phyloP scores from a whole-genome alignment of 1,140 invertebrate species.

The Dermatophagoides farinae region DNA sequence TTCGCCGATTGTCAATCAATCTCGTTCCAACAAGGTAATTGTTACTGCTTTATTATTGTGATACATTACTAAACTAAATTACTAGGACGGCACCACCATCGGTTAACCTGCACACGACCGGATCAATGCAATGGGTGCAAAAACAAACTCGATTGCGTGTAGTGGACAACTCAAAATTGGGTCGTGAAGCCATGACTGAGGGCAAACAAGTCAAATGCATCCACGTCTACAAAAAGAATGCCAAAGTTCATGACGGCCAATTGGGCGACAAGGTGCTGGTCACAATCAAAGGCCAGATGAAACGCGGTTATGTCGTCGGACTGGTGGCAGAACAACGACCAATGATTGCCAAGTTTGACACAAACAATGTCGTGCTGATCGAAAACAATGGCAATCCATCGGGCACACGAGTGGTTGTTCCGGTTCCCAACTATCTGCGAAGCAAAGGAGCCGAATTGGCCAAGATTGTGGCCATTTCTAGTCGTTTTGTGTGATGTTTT shows the following conservation, averaged over 20 bases:
- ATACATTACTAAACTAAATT: no score
- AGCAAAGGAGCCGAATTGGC: conserved; percentile 77
- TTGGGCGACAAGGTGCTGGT: conserved; percentile 68
- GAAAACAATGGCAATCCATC: conserved; percentile 74
- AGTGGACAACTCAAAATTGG: conserved; percentile 86
- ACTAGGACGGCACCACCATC: no score
- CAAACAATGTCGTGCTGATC: conserved; percentile 86
- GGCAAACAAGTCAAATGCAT: conserved; percentile 61
- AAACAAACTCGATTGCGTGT: conserved; percentile 54
- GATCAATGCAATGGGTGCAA: conserved; percentile 22
- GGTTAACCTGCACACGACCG: conserved; percentile 7
- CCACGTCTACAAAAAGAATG: conserved; percentile 29
- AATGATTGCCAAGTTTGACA: conserved; percentile 78
- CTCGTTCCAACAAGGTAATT: no score
- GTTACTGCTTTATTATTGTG: no score
- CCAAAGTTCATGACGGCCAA: conserved; percentile 19
- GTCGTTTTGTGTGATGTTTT: conserved; percentile 56
- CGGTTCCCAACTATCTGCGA: conserved; percentile 75
- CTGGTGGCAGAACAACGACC: conserved; percentile 58
- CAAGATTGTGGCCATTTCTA: conserved; percentile 77
- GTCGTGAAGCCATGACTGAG: conserved; percentile 74
- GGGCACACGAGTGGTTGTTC: conserved; percentile 79
- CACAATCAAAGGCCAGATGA: conserved; percentile 91
- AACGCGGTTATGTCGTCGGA: conserved; percentile 83
- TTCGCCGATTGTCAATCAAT: no score